Conservation (phyloP, 1,140 invertebrate species). For the Colletes latitarsis region DNA sequence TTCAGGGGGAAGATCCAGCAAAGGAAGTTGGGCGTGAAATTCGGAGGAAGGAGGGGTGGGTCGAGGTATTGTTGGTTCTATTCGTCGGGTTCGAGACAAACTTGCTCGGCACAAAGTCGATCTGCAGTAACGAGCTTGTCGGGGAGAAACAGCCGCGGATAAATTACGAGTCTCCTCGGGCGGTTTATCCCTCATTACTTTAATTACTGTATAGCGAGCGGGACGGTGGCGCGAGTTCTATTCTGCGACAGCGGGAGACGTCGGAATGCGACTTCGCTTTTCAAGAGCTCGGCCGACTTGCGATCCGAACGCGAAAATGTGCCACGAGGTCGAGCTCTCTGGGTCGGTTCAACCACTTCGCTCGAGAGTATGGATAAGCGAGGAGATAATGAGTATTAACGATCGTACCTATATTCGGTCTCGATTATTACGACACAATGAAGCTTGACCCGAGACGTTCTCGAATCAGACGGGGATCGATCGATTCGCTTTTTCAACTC, state of each 20-base stretch:
- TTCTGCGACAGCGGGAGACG: constrained; percentile 15
- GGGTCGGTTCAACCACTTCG: constrained; percentile 26
- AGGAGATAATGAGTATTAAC: constrained; percentile 23
- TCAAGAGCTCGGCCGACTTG: not conserved
- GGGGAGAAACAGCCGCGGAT: constrained; percentile 32
- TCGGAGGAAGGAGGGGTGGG: not conserved
- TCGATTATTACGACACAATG: constrained; percentile 6
- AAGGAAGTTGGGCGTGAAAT: not conserved
- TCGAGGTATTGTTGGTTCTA: not conserved
- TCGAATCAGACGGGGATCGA: not conserved
- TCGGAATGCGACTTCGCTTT: constrained; percentile 15
- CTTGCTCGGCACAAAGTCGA: constrained; percentile 20
- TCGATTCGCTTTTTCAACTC: too few species aligned
- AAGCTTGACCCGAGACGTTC: not conserved
- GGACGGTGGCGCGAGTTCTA: constrained; percentile 18
- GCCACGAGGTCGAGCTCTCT: constrained; percentile 41
- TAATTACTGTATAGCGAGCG: constrained; percentile 52
- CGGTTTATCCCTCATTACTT: constrained; percentile 65
- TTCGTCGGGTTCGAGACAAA: constrained; percentile 26
- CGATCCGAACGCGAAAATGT: constrained; percentile 36
- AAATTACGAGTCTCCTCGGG: constrained; percentile 56
- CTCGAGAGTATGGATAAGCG: not conserved
- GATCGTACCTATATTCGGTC: not conserved
- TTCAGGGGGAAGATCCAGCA: too few species aligned
- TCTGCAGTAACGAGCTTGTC: constrained; percentile 55